A percentile compares a stretch with the other conserved stretches of the same genome.
Conservation (phyloP, 2,888 invertebrate genomes). For the Steinernema scapterisci region DNA sequence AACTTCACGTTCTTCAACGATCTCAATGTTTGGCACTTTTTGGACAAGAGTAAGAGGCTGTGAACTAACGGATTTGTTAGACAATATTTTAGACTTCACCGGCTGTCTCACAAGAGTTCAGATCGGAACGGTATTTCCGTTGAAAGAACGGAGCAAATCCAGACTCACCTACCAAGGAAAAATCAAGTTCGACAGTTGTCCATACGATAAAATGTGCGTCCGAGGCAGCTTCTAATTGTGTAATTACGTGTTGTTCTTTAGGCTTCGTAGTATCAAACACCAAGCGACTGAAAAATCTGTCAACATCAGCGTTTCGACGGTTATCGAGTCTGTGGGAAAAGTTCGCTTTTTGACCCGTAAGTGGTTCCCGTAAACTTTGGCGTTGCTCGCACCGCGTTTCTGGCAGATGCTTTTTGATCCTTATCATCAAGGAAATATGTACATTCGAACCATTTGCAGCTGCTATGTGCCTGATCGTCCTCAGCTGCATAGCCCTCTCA, state of each 20-base stretch:
- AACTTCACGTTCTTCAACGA: constrained; percentile 64
- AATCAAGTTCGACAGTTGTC: constrained; percentile 61
- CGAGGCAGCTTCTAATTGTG: neutral
- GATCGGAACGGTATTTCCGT: constrained; percentile 60
- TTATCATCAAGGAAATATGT: too few species aligned
- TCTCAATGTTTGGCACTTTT: constrained; percentile 63
- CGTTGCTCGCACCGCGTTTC: too few species aligned
- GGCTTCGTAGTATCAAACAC: constrained; percentile 13
- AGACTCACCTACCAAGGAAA: constrained; percentile 56
- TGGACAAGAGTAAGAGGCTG: constrained; percentile 58
- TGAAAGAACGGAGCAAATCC: constrained; percentile 59
- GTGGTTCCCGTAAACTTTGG: too few species aligned
- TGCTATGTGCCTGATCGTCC: constrained; percentile 49
- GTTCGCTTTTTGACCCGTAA: constrained; percentile 48
- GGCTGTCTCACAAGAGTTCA: constrained; percentile 63
- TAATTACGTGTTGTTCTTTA: neutral
- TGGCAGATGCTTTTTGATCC: too few species aligned
- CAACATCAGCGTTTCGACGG: constrained; percentile 23
- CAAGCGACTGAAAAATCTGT: constrained; percentile 32
- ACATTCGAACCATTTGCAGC: constrained; percentile 44
- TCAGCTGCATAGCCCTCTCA: constrained; percentile 47
- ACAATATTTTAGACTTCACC: constrained; percentile 54
- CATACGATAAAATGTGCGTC: constrained; percentile 50
- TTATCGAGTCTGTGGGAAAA: constrained; percentile 15
- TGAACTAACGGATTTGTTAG: neutral